Evolutionary conservation across 2,888 invertebrate genomes (phyloP).

Genomic region (Entomobrya proxima): DNA sequence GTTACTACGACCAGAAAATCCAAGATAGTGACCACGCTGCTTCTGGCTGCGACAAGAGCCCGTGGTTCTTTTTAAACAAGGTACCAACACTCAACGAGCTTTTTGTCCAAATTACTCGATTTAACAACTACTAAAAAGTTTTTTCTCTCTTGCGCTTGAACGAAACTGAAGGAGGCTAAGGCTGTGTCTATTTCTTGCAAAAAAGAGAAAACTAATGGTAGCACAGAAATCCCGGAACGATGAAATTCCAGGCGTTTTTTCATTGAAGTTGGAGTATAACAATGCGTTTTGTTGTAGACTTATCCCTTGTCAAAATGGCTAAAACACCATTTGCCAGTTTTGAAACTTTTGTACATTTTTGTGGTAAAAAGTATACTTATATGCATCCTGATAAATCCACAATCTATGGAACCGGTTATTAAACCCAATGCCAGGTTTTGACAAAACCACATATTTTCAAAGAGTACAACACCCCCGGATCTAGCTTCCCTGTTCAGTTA

Average conservation of each 20-base stretch:
- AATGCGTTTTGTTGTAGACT: no score
- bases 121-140: slow-evolving; percentile 35
- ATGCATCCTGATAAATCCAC: no score
- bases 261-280: no score
- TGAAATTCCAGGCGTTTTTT: slow-evolving; percentile 7
- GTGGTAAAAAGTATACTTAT: no score
- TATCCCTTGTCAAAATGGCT: no score
- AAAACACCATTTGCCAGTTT: no score
- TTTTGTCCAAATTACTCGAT: slow-evolving; percentile 44
- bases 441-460: no score
- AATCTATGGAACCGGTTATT: no score
- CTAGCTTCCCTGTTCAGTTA: not conserved
- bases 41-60: not conserved
- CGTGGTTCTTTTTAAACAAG: slow-evolving; percentile 33
- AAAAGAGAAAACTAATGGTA: not conserved
- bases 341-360: no score
- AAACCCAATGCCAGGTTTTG: no score
- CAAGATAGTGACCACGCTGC: not conserved
- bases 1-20: slow-evolving; percentile 14
- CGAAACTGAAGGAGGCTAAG: not conserved
- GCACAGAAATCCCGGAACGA: not conserved
- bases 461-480: no score
- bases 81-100: slow-evolving; percentile 12
- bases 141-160: not conserved
- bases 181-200: not conserved